Conservation (phyloP, 2,113 vertebrate genomes). For the Passer montanus region DNA sequence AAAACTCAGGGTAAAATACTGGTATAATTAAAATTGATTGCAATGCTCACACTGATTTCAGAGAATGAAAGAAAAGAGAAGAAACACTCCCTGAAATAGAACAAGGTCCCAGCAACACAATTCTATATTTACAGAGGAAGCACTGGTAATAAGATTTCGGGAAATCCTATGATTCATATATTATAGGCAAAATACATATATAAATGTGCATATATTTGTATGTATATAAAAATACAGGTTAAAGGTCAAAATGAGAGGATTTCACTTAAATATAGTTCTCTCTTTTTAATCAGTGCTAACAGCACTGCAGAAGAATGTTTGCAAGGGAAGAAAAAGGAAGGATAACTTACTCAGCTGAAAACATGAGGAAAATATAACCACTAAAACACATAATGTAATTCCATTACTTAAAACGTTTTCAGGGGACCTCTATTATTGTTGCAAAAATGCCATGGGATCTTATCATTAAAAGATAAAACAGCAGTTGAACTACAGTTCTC, state of each 20-base stretch:
- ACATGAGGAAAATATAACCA: background rate
- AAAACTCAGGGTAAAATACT: conserved; percentile 24
- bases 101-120: background rate
- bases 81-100: background rate
- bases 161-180: background rate
- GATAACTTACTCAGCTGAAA: background rate
- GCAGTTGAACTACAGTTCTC: background rate
- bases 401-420: background rate
- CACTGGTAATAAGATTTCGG: background rate
- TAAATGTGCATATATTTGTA: background rate
- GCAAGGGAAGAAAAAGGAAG: background rate
- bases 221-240: background rate
- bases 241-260: background rate
- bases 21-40: conserved; percentile 53
- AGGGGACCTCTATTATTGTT: background rate
- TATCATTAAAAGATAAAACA: conserved; percentile 3
- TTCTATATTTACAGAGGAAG: background rate
- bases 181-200: background rate
- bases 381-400: background rate
- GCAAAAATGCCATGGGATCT: background rate
- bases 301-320: background rate
- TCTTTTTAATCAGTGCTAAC: background rate
- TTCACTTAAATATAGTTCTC: background rate
- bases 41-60: conserved; percentile 24
- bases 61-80: conserved; percentile 5